Base-by-base conservation (phyloP, 2,113 vertebrate genomes). In the Anolis sagrei region DNA sequence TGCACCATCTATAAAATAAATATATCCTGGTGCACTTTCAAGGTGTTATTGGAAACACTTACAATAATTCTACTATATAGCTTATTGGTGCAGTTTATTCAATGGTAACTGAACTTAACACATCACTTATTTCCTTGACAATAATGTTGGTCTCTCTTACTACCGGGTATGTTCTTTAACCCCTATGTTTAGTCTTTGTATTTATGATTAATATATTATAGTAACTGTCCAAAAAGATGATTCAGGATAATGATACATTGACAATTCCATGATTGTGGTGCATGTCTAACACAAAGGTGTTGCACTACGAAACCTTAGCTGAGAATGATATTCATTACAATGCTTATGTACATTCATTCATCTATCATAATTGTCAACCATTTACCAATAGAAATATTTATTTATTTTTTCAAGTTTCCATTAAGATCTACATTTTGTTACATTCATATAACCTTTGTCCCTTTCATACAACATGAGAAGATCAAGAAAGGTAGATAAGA, bases 71-170 rank as follows among this genome's bases (percentile, higher is more conserved):
- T 88, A n/a, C 85, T 39, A 78, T 87, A 79, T 29, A 48, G 44
- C 79, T 80, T 91, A 32, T 85, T 88, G 83, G 51, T 73, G 23
- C 70, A 88, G 73, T 89, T 85, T 83, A 36, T 85, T 13, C 64
- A 70, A 78, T 80, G 73, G 14, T 77, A 87, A 75, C 62, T 92
- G 75, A 92, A 93, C 58, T 84, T 90, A 88, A 89, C 68, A 82
- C 32, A 86, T 58, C 34, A 84, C 87, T 90, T 91, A 75, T 89
- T 92, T 93, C 76, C 69, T 89, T 83, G 58, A 80, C 82, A 91
- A 79, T 84, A 49, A 80, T 88, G n/a, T 54, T 54, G 88, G 23
- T 64, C 48, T 27, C 68, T 79, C 14, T 82, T 69, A 72, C n/a
- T 76, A 27, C 14, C 18, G 73, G 48, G 86, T 14, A 44, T 39